These are phyloP conservation scores for Zygaena filipendulae DNA, from an alignment of 2,888 invertebrate species.

Conservation along the genomic window DNA sequence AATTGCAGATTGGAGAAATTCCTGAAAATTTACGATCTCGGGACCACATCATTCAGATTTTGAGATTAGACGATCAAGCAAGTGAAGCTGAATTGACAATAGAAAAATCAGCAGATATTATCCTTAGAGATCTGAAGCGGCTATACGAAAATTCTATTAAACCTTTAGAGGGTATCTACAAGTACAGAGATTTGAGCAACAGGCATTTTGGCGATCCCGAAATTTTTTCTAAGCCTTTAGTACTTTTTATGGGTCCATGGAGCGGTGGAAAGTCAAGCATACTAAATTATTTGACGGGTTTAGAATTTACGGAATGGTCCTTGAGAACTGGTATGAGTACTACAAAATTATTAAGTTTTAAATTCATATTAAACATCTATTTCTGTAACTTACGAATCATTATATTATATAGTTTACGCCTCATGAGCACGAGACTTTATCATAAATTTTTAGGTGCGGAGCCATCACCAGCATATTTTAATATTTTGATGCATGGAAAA, in stretches of 20 bases:
- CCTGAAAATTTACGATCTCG: slow-evolving; percentile 82
- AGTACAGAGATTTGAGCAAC: slow-evolving; percentile 91
- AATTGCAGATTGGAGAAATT: slow-evolving; percentile 77
- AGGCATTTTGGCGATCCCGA: slow-evolving; percentile 94
- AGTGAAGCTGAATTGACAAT: slow-evolving; percentile 76
- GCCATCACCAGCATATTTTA: slow-evolving; percentile 93
- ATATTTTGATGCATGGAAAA: slow-evolving; percentile 90
- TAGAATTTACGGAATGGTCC: slow-evolving; percentile 85
- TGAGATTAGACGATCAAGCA: slow-evolving; percentile 82
- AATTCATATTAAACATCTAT: background rate
- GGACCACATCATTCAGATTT: slow-evolving; percentile 81
- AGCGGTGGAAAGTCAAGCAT: slow-evolving; percentile 96
- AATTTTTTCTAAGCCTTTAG: slow-evolving; percentile 92
- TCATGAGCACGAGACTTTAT: too few relatives aligned
- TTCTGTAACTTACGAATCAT: background rate
- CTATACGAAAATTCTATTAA: slow-evolving; percentile 89
- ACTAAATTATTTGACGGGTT: slow-evolving; percentile 90
- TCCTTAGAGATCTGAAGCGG: slow-evolving; percentile 86
- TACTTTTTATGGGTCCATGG: slow-evolving; percentile 96
- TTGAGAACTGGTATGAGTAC: slow-evolving; percentile 88
- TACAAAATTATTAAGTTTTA: slow-evolving; percentile 1
- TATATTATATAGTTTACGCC: too few relatives aligned
- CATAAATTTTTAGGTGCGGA: slow-evolving; percentile 78
- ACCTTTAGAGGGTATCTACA: slow-evolving; percentile 90
- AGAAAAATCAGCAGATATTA: slow-evolving; percentile 78